Evolutionary conservation across 2,113 vertebrate species (phyloP), one percentile per base, ranked within the genome.

Genomic region (Entelurus aequoreus): DNA sequence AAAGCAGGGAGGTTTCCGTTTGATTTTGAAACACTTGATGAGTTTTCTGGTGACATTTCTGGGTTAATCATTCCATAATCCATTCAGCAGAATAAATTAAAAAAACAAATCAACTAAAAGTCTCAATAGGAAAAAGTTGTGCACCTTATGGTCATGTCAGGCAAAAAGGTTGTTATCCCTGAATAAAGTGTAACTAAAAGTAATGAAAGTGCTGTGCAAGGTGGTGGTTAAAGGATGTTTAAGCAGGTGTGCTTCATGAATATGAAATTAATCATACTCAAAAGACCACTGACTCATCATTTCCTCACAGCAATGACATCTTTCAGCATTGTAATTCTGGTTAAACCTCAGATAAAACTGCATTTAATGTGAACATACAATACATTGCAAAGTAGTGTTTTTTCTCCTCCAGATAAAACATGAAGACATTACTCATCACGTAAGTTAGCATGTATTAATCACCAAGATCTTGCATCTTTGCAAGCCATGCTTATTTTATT

Each of bases 181-280:
- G 10, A 42, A 42, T 8, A 42, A 9, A 42, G 40, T 42, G 40
- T 42, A 6, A 42, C 7, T 42, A 42, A 42, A 53, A 53, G 14
- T 35, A 4, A 10, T 35, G 6, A 12, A 35, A 38, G 4, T 37
- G 40, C 10, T 13, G 15, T 16, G 46, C 14, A 36, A 42, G 42
- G 19, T 46, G 40, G 19, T 49, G 37, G 21, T 6, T 4, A 50
- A 19, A 12, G 8, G 7, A 36, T 51, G 5, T 36, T 10, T 48
- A 55, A 63, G 28, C 68, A 69, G 63, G 70, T 75, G 76, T 66
- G 37, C 35, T 13, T 16, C 55, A 64, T 63, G 60, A 67, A 65
- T 62, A 66, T 11, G 28, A 52, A 47, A 61, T 68, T 75, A 70
- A 42, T 78, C 71, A 65, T 37, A 42, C 42, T 60, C 35, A 63